Evolutionary conservation across 2,888 invertebrate species (phyloP), one percentile per base, ranked within the genome.

Genomic region (Mamestra brassicae): DNA sequence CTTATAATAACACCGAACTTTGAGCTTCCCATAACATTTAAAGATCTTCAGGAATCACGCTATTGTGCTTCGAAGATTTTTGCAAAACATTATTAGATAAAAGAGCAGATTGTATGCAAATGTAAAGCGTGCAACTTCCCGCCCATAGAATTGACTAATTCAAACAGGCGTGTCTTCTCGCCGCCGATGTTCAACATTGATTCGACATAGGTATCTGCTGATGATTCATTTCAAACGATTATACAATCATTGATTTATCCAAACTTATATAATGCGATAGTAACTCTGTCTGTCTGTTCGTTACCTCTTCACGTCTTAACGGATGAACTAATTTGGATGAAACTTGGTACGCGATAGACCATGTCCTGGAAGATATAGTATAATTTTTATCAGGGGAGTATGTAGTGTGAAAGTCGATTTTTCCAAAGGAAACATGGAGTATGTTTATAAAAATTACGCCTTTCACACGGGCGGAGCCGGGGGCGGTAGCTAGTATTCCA

Each of bases 71-170:
- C 50, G 4, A 55, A 81, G 69, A 67, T 72, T 81, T 83, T 74
- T 73, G 38, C 65, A 54, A 71, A 78, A 68, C 64, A 69, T 78
- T 74, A 76, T 72, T 67, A 68, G 69, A 80, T 84, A 67, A 74
- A 82, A 78, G 67, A 76, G 64, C 64, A 76, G 67, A 88, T 89
- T 88, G 88, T 89, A 88, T 89, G 86, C 85, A 87, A 88, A 89
- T 89, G 66, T 73, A 71, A 82, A 84, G 68, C 87, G 87, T 90
- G 89, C 80, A 76, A 64, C 52, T 76, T 78, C 76, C 88, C 90
- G 88, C 89, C 90, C 88, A 87, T 84, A 78, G 78, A 85, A 88
- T 90, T 78, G 85, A 77, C 78, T 86, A 86, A 85, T 85, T 77
- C 79, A 89, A 84, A 87, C 81, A 86, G 84, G 85, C 85, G 85